Conservation (phyloP, 2,888 invertebrate genomes). For the Tiliacea citrago region DNA sequence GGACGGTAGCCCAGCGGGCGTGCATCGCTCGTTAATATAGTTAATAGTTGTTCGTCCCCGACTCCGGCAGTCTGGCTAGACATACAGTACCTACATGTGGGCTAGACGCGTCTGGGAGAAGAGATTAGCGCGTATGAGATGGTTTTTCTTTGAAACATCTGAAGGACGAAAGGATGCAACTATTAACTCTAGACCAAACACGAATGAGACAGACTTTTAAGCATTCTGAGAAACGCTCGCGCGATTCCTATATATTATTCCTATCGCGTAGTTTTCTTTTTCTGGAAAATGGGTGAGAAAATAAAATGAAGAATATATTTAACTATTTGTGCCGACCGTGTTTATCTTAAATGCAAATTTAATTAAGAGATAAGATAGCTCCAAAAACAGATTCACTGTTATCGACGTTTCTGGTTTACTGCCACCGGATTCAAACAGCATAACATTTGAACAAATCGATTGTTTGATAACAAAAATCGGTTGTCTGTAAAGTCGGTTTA, state of each 20-base stretch:
- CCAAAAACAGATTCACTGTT: conserved; percentile 42
- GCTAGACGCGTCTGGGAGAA: conserved; percentile 34
- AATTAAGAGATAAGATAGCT: conserved; percentile 59
- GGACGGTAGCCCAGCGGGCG: conserved; percentile 83
- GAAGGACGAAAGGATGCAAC: conserved; percentile 19
- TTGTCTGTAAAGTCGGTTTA: too few species aligned
- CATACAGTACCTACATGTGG: conserved; percentile 6
- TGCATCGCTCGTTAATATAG: conserved; percentile 77
- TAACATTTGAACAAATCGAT: conserved; percentile 27
- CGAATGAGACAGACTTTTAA: conserved; percentile 13
- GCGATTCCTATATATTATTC: neutral
- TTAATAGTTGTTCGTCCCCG: conserved; percentile 74
- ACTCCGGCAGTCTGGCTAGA: conserved; percentile 64
- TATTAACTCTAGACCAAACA: conserved; percentile 29
- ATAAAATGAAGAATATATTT: too few species aligned
- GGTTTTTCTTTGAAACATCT: conserved; percentile 34
- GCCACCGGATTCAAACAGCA: conserved; percentile 23
- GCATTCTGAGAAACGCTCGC: neutral
- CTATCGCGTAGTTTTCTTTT: neutral
- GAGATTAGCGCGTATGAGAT: conserved; percentile 22
- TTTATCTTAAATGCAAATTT: conserved; percentile 56
- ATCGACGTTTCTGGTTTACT: conserved; percentile 43
- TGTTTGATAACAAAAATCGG: conserved; percentile 39
- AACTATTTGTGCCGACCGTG: conserved; percentile 35
- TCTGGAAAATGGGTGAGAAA: neutral